Percentiles rank a stretch among this genome's conserved stretches.
Conservation (phyloP, 35 echinoderm and acorn worm genomes). For the Apostichopus parvimensis region DNA sequence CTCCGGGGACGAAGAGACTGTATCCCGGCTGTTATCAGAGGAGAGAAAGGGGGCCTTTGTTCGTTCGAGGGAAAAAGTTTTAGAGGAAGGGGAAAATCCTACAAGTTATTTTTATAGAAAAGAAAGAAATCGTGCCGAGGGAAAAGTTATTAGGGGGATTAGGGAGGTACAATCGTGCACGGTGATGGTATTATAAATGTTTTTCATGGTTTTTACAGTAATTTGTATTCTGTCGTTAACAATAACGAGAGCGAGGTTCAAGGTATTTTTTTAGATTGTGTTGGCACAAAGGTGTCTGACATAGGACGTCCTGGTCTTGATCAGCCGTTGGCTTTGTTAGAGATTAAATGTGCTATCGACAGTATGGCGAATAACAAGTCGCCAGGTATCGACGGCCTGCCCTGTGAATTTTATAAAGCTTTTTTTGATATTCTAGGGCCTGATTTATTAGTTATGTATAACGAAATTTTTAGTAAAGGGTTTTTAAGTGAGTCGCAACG, state of each 20-base stretch:
- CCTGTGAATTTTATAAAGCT: neutral
- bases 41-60: neutral
- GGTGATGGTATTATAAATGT: neutral
- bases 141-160: neutral
- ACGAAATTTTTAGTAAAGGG: neutral
- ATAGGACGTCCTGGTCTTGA: neutral
- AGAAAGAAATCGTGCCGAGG: neutral
- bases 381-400: neutral
- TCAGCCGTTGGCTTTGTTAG: neutral
- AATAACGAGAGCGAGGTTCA: neutral
- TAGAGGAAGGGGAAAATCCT: conserved; percentile 22
- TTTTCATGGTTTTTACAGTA: conserved; percentile 14
- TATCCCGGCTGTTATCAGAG: neutral
- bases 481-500: neutral
- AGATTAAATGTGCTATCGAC: neutral
- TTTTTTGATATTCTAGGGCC: conserved; percentile 5
- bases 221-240: neutral
- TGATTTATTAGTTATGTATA: conserved; percentile 8
- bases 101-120: neutral
- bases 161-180: neutral
- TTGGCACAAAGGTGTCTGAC: neutral
- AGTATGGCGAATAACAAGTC: conserved; percentile 2
- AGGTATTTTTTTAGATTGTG: neutral
- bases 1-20: neutral
- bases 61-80: neutral